phyloP scores from a whole-genome alignment of 2,113 vertebrate species.

The Ramphastos sulfuratus region DNA sequence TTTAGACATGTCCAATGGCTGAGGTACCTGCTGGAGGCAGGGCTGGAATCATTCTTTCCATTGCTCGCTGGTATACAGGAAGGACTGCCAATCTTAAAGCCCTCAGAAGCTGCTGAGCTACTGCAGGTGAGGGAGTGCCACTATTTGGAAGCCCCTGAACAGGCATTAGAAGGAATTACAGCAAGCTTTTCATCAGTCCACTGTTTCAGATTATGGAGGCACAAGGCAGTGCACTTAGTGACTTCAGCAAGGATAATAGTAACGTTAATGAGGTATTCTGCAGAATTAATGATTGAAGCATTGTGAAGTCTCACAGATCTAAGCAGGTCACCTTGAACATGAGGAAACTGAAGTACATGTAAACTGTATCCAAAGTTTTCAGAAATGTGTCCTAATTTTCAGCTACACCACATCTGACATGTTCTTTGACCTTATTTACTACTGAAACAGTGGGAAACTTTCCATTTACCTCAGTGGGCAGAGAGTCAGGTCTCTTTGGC shows the following conservation, averaged over 20 bases:
- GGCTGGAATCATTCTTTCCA: not conserved
- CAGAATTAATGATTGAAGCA: not conserved
- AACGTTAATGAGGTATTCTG: not conserved
- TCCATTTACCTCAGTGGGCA: not conserved
- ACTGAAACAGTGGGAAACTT: not conserved
- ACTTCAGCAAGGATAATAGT: not conserved
- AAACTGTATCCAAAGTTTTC: not conserved
- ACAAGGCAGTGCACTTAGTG: not conserved
- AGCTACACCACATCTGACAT: not conserved
- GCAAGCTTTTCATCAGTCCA: not conserved
- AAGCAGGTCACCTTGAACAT: slow-evolving; percentile 33
- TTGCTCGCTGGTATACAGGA: fast-evolving
- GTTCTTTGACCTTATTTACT: slow-evolving; percentile 35
- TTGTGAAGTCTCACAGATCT: not conserved
- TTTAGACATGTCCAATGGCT: not conserved
- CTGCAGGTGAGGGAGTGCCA: not conserved
- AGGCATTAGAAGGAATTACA: not conserved
- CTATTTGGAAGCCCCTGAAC: not conserved
- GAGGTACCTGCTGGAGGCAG: not conserved
- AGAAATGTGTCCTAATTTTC: slow-evolving; percentile 45
- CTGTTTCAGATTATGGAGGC: not conserved
- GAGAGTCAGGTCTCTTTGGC: not conserved
- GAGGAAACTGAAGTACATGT: not conserved
- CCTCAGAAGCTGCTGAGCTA: fast-evolving
- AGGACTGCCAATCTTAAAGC: not conserved